Percentiles rank a stretch among this genome's conserved stretches.
phyloP scores from a whole-genome alignment of 2,113 vertebrate species.

The Lamprologus speciosus region DNA sequence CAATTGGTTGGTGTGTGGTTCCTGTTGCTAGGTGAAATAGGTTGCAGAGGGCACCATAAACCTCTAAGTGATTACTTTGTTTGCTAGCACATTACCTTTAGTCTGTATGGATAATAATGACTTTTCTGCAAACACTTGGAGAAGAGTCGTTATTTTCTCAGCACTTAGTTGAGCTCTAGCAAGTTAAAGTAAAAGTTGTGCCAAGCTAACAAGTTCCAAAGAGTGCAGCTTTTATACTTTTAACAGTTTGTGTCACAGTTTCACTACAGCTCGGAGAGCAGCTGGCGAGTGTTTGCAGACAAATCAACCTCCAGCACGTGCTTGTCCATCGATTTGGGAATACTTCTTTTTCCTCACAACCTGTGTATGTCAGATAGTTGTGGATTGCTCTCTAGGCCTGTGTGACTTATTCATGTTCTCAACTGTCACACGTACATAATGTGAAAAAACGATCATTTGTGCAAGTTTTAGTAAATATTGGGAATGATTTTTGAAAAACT shows the following conservation, averaged over 20 bases:
- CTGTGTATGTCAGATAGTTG: neutral
- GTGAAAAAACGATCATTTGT: neutral
- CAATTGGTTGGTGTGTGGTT: neutral
- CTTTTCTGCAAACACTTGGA: neutral
- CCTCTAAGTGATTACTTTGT: neutral
- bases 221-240: neutral
- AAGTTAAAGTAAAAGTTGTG: neutral
- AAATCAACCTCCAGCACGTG: neutral
- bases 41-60: neutral
- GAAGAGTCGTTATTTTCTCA: neutral
- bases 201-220: neutral
- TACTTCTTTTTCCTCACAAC: neutral
- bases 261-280: neutral
- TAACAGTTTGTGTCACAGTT: neutral
- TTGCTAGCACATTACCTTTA: neutral
- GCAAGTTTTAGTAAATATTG: neutral
- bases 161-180: neutral
- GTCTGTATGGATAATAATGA: neutral
- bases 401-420: neutral
- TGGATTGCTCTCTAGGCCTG: neutral
- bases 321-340: neutral
- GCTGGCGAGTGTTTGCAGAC: neutral
- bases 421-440: neutral
- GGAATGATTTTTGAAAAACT: neutral
- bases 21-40: neutral